Percentiles rank a stretch among this genome's conserved stretches.
These are phyloP conservation scores for Drosophila lacicola DNA, from an alignment of 2,888 invertebrate species.

Conservation along the genomic window DNA sequence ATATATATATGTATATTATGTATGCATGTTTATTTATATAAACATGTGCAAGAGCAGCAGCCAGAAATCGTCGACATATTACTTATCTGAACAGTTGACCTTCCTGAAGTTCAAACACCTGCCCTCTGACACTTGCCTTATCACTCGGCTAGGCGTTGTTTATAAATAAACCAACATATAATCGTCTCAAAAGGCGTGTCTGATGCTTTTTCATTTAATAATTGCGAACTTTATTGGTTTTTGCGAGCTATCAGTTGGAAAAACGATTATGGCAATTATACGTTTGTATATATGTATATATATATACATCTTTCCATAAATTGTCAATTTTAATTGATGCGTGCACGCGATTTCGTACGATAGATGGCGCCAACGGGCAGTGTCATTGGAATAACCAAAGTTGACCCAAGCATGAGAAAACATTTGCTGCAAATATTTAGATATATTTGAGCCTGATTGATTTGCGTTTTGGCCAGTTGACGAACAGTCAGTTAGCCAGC, in stretches of 20 bases:
- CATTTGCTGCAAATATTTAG: conserved; percentile 38
- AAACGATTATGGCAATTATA: conserved; percentile 23
- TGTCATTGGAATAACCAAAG: conserved; percentile 4
- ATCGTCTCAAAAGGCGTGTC: conserved; percentile 61
- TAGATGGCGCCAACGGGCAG: conserved; percentile 34
- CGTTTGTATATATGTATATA: background rate
- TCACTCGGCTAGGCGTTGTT: conserved; percentile 39
- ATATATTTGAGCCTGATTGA: conserved; percentile 46
- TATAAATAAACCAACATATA: conserved; percentile 50
- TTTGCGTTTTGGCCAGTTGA: conserved; percentile 31
- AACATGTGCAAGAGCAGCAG: conserved; percentile 1
- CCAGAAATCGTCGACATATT: conserved; percentile 3
- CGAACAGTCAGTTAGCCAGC: conserved; percentile 6
- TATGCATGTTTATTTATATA: background rate
- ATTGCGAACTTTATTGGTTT: conserved; percentile 17
- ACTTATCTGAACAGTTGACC: conserved; percentile 55
- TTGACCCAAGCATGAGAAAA: conserved; percentile 1
- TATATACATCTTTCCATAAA: conserved; percentile 4
- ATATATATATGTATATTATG: background rate
- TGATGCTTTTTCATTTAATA: background rate
- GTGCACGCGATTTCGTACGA: conserved; percentile 20
- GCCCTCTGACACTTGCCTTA: conserved; percentile 71
- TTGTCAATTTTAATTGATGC: conserved; percentile 14
- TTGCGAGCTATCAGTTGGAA: conserved; percentile 24
- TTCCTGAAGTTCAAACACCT: conserved; percentile 73